Base-by-base conservation (phyloP, 2,797 vertebrate species). In the Megaceryle alcyon region DNA sequence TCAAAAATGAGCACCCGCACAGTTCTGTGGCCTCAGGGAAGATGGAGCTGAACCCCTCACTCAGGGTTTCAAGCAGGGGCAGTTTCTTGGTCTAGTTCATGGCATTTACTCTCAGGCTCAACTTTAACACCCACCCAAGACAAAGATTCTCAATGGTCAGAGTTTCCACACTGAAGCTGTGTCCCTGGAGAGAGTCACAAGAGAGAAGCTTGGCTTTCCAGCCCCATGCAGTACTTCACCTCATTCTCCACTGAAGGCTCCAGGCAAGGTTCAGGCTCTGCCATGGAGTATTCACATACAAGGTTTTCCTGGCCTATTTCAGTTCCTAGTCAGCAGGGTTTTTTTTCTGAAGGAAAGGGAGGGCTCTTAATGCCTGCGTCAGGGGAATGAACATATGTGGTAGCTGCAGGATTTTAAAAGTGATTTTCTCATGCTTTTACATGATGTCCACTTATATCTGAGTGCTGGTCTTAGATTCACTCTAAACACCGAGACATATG, bases 361-460 rank as follows among this genome's bases (percentile, higher is more conserved):
- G 83, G 26, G 12, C 5, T 8, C 5, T 78, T 69, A 41, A 88
- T 75, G 25, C 6, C 31, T 72, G 22, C 6, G 1, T 28, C 29
- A 2, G 43, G 51, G 51, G 51, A 53, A 53, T 29, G 51, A 91
- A 37, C 12, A 22, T 26, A 29, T 16, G 51, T 28, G 63, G 85
- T 64, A 77, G 76, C 69, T 91, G 43, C 26, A 79, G 77, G 71
- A 48, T 49, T 94, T 81, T 73, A 87, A 82, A 31, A 81, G 72
- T 57, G 10, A 86, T 94, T 97, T 97, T 93, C 92, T 89, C 63
- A 14, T 80, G 20, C 19, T 82, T 95, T 71, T 93, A 49, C 46
- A 69, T 37, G 46, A 49, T 57, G 33, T 44, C 61, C 51, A 75
- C 61, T 91, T 85, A 49, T 88, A 91, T 77, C 61, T 82, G 39